Base-by-base conservation (phyloP, 2,113 vertebrate species). In the Amazona guildingii region DNA sequence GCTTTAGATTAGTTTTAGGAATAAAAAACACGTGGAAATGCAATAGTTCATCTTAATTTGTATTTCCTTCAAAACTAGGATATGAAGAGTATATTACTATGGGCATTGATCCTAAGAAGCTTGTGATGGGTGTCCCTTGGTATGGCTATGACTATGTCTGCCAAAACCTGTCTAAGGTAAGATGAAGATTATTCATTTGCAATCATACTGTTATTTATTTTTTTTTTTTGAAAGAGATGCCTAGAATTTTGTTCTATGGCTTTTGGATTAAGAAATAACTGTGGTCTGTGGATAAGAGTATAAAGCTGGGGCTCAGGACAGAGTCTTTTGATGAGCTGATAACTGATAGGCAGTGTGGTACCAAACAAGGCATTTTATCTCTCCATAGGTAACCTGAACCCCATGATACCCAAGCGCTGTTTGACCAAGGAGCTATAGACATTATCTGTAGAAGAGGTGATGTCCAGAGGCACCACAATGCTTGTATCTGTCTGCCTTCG, bases 111-210 rank as follows among this genome's bases (percentile, higher is more conserved):
- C 98, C 98, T 39, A 98, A 98, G 95, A 99, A 99, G 95, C 97
- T 99, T 35, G 98, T 99, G 83, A 99, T 99, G 99, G 99, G 99
- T 7, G 93, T 99, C 73, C 99, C 99, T 5, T 99, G 99, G 99
- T 99, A 99, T n/a, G 99, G 99, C 68, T 99, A 99, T 94, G 99
- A 99, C 97, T 99, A 99, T 66, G 79, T 95, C 35, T 99, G 99
- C 89, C 95, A 99, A 78, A 97, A 98, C 72, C 94, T 99, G 9
- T 97, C 98, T 39, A 74, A 97, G 98, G 99, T 99, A 95, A 97
- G 91, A 75, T 79, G 57, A 95, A 88, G 49, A 61, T n/a, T 74
- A 17, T 48, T 97, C 9, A 55, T 90, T 87, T 93, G 29, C 61
- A 90, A 59, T 84, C 1, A 1, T 61, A 41, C 18, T 61, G 57